Evolutionary conservation across 2,888 invertebrate genomes (phyloP).

Genomic region (Acanthosepion esculentum): DNA sequence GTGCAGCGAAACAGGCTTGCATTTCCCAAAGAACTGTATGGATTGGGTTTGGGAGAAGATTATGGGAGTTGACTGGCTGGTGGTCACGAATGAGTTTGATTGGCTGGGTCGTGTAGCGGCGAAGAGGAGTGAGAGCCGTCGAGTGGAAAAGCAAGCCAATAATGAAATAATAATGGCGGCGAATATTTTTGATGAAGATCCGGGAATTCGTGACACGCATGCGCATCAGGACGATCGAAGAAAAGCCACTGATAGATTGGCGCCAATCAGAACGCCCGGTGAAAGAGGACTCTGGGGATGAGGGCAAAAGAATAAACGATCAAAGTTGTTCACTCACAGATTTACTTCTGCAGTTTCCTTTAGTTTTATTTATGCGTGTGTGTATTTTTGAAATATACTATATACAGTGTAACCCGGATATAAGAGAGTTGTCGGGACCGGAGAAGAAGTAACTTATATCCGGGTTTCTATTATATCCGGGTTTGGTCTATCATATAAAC

Average conservation of each 20-base stretch:
- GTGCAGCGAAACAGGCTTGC: neutral
- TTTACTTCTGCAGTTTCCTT: neutral
- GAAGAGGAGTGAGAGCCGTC: neutral
- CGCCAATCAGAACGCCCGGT: neutral
- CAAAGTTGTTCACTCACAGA: neutral
- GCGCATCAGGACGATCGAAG: neutral
- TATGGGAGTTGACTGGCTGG: neutral
- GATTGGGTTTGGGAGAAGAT: neutral
- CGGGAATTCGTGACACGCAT: neutral
- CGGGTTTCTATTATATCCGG: too few relatives aligned
- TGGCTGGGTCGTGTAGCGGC: neutral
- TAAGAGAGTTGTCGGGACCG: too few relatives aligned
- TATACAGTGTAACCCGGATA: too few relatives aligned
- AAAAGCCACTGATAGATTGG: neutral
- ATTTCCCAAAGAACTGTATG: neutral
- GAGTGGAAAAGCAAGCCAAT: conserved; percentile 20
- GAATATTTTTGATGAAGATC: conserved; percentile 16
- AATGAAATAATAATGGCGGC: conserved; percentile 33
- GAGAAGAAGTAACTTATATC: too few relatives aligned
- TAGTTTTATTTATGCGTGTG: too few relatives aligned
- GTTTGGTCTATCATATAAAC: too few relatives aligned
- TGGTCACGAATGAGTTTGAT: neutral
- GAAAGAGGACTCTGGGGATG: neutral
- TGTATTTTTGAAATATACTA: too few relatives aligned
- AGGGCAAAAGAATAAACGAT: neutral